Base-by-base conservation (phyloP, 2,888 invertebrate genomes). In the Dimorphilus gyrociliatus region DNA sequence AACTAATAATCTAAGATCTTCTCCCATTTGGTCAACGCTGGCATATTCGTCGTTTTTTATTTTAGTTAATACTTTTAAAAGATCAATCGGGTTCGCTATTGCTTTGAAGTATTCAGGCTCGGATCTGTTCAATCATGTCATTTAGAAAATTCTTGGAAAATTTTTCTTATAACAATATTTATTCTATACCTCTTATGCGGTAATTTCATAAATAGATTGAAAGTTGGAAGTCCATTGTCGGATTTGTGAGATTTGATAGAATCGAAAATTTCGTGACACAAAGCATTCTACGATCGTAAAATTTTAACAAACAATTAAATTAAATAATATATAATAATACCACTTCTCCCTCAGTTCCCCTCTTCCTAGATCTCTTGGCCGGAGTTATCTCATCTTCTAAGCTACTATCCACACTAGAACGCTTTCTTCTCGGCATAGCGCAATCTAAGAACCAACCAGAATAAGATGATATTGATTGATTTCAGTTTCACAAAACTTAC, bases 11-110 rank as follows among this genome's bases (percentile, higher is more conserved):
- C 86, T 81, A 44, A 97, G 74, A 58, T 97, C 94, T 6, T 73
- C 71, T 23, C 82, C 75, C 37, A 97, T 67, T 52, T 88, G 85
- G 18, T 88, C 86, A 44, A 92, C 72, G 55, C 86, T 85, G 44
- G 81, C 79, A 61, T 97, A 97, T 32, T 90, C 88, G 47, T 94
- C 92, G 0, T 84, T 88, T 71, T 88, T 90, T 7, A 94, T 65
- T 60, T 92, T 94, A 55, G 90, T 90, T 60, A 92, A 90, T 3
- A 97, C 85, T 63, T 81, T 75, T 24, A 90, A 65, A 51, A 97
- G 69, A 63, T 97, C 94, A 54, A 97, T 94, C 2, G 94, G 94
- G 55, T 82, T 82, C 5, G 75, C 72, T 2, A 97, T 85, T 21
- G 85, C 81, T 51, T 71, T 61, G 44, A 68, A 66, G 44, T 67